These are phyloP conservation scores for Esox niger DNA, from an alignment of 2,113 vertebrate species.

Conservation along the genomic window DNA sequence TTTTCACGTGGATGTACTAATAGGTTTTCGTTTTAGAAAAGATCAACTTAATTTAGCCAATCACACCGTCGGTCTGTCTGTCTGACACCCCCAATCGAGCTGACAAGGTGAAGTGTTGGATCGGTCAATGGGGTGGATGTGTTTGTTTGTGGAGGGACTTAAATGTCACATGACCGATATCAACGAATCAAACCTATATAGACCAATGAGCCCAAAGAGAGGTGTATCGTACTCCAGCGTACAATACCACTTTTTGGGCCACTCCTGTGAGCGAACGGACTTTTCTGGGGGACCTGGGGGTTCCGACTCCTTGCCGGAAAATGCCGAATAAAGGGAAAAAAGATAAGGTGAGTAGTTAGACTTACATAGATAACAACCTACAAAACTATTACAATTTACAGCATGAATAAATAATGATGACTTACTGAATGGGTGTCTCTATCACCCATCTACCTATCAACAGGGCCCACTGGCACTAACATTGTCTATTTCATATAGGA, in stretches of 20 bases:
- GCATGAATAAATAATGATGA: no score
- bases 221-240: constrained; percentile 23
- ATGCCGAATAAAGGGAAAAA: constrained; percentile 92
- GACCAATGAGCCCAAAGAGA: background rate
- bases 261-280: constrained; percentile 6
- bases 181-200: constrained; percentile 2
- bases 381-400: no score
- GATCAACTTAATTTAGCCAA: no score
- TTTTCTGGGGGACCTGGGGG: constrained; percentile 41
- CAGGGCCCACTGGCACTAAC: background rate
- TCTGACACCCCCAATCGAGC: no score
- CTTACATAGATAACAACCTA: no score
- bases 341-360: constrained; percentile 78
- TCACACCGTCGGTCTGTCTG: no score
- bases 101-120: no score
- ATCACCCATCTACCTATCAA: background rate
- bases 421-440: no score
- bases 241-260: no score
- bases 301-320: constrained; percentile 24
- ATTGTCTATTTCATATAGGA: constrained; percentile 69
- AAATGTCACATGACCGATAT: constrained; percentile 15
- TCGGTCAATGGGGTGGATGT: background rate
- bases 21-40: no score
- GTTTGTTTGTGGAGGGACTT: constrained; percentile 15
- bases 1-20: no score